Conservation (phyloP, 2,113 vertebrate species). For the Psittacara wagleri region DNA sequence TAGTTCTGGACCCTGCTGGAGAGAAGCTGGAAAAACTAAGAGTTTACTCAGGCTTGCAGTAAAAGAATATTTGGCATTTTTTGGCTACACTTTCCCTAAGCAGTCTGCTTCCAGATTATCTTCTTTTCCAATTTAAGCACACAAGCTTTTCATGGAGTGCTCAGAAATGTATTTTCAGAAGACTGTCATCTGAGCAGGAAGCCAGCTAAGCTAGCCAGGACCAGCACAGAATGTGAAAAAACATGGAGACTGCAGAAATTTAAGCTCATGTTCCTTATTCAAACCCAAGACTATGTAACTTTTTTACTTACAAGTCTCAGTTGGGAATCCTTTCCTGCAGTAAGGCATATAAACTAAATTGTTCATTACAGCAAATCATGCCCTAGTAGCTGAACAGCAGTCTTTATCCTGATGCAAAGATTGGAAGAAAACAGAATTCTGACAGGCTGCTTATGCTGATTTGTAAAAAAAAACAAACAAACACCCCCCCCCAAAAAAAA, state of each 20-base stretch:
- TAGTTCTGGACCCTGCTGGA: background rate
- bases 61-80: background rate
- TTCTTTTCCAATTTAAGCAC: background rate
- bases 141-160: background rate
- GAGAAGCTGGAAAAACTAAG: background rate
- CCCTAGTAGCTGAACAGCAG: background rate
- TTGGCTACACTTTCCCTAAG: background rate
- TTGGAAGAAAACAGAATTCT: background rate
- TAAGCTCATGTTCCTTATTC: background rate
- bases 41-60: background rate
- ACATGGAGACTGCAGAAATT: background rate
- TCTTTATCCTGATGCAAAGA: background rate
- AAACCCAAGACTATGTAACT: background rate
- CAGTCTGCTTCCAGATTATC: background rate
- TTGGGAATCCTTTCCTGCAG: background rate
- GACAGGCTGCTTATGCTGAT: background rate
- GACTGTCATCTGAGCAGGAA: background rate
- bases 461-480: background rate
- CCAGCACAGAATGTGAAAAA: background rate
- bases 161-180: background rate
- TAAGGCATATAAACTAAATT: background rate
- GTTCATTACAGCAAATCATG: background rate
- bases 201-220: background rate
- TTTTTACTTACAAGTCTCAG: background rate
- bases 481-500: background rate